phyloP scores from a whole-genome alignment of 2,888 invertebrate species.

The Mallateleia sp. region DNA sequence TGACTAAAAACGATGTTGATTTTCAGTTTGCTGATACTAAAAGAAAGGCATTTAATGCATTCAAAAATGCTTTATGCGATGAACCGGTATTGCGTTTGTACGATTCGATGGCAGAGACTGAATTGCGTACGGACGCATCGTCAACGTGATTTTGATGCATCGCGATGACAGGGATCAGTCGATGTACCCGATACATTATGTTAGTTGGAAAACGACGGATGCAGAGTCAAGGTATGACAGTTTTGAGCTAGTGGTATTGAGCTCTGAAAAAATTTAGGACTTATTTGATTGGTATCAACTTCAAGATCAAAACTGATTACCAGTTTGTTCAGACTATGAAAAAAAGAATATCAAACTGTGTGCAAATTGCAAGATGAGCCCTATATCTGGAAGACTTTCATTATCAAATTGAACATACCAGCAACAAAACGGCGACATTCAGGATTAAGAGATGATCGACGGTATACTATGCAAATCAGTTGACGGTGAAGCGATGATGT shows the following conservation, averaged over 20 bases:
- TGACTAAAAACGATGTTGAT: not conserved
- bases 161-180: constrained; percentile 13
- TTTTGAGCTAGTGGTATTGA: constrained; percentile 41
- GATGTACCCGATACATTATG: constrained; percentile 48
- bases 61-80: not conserved
- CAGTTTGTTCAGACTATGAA: constrained; percentile 44
- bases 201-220: constrained; percentile 34
- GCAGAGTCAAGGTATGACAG: constrained; percentile 25
- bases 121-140: not conserved
- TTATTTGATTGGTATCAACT: constrained; percentile 41
- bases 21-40: not conserved
- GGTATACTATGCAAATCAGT: no score
- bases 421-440: no score
- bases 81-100: not conserved
- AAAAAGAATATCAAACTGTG: constrained; percentile 47
- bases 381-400: constrained; percentile 53
- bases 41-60: not conserved
- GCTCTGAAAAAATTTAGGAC: constrained; percentile 38
- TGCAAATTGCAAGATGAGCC: constrained; percentile 54
- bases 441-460: no score
- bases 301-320: constrained; percentile 31
- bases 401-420: constrained; percentile 46
- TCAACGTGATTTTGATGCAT: constrained; percentile 8
- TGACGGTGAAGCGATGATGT: no score
- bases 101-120: not conserved